Percentiles rank a stretch among this genome's conserved stretches.
phyloP scores from a whole-genome alignment of 1,140 invertebrate species.

The Panonychus citri region DNA sequence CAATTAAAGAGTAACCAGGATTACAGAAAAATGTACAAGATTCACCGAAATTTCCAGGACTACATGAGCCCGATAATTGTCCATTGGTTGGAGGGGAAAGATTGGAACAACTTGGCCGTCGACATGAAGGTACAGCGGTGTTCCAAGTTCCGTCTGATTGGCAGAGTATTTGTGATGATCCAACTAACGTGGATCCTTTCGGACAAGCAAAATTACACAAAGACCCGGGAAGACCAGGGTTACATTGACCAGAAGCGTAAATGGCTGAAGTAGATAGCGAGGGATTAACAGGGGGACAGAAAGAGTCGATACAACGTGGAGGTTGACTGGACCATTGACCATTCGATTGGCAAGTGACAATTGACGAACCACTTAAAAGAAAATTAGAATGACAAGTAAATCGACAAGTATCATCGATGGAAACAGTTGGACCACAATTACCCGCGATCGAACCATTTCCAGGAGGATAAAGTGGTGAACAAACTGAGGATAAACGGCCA shows the following conservation, averaged over 20 bases:
- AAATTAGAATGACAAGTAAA: conserved; percentile 7
- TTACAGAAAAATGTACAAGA: background rate
- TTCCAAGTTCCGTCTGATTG: conserved; percentile 5
- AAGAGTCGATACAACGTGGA: conserved; percentile 1
- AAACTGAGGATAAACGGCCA: background rate
- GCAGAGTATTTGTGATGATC: conserved; percentile 3
- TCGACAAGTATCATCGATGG: conserved; percentile 2
- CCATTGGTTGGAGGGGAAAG: background rate
- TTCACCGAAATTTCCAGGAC: background rate
- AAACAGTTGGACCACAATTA: conserved; percentile 1
- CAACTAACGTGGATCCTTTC: conserved; percentile 5
- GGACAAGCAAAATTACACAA: conserved; percentile 7
- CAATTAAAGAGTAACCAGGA: background rate
- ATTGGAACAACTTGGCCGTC: background rate
- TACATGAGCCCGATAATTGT: background rate
- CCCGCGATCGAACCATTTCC: background rate
- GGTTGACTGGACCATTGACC: conserved; percentile 5
- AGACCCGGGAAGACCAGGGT: background rate
- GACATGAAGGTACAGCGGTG: conserved; percentile 1
- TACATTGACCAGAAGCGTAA: background rate
- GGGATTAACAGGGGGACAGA: background rate
- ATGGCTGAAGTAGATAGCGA: background rate
- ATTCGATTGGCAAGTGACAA: conserved; percentile 5
- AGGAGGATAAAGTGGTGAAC: background rate
- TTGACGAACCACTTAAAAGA: background rate